phyloP scores from a whole-genome alignment of 2,888 invertebrate species.

The Pocota personata region DNA sequence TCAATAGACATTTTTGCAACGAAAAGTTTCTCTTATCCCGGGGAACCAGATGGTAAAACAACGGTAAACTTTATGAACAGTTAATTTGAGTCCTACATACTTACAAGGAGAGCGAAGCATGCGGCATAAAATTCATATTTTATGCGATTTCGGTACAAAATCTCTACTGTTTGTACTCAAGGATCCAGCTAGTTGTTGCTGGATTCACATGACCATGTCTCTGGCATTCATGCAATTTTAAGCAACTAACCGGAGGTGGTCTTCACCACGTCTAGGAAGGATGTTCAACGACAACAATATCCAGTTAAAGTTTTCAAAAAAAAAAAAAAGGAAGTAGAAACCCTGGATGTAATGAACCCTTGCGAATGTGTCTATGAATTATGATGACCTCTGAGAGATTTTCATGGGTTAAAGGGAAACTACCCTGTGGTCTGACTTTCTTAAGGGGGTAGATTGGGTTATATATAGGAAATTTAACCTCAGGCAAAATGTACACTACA shows the following conservation, averaged over 20 bases:
- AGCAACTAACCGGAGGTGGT: slow-evolving; percentile 39
- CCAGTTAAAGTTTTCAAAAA: slow-evolving; percentile 42
- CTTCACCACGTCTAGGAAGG: slow-evolving; percentile 36
- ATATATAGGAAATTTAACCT: slow-evolving; percentile 22
- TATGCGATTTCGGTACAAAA: slow-evolving; percentile 56
- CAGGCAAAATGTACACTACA: slow-evolving; percentile 34
- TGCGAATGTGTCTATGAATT: slow-evolving; percentile 29
- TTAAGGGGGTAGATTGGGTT: not conserved
- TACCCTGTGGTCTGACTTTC: slow-evolving; percentile 1
- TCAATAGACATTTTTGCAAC: slow-evolving; percentile 45
- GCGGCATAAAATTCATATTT: slow-evolving; percentile 71
- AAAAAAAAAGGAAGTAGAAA: slow-evolving; percentile 1
- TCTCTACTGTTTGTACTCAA: slow-evolving; percentile 59
- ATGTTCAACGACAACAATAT: slow-evolving; percentile 41
- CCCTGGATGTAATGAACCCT: not conserved
- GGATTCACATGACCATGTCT: slow-evolving; percentile 14
- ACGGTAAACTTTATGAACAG: slow-evolving; percentile 72
- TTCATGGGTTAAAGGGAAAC: slow-evolving; percentile 39
- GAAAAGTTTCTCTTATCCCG: slow-evolving; percentile 51
- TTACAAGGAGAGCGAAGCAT: slow-evolving; percentile 11
- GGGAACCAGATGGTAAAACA: slow-evolving; percentile 62
- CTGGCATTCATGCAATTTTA: slow-evolving; percentile 70
- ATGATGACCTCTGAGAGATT: slow-evolving; percentile 52
- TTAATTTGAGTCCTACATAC: slow-evolving; percentile 65
- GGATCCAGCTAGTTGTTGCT: not conserved